Conservation (phyloP, 2,113 vertebrate genomes). For the Boleophthalmus pectinirostris region DNA sequence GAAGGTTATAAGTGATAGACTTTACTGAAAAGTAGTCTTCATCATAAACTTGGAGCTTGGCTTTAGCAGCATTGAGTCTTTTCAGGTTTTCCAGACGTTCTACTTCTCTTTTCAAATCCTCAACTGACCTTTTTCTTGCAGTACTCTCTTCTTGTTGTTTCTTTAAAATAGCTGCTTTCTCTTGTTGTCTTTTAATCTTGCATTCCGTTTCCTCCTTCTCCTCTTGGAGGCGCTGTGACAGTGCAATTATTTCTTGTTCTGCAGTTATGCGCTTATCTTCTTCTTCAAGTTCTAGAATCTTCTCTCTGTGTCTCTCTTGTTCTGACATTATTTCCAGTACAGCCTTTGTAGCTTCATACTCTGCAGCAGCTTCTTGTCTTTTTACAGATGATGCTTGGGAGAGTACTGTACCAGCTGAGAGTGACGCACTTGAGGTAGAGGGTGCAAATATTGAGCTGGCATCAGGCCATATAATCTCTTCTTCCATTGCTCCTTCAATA, state of each 20-base stretch:
- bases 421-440: not conserved
- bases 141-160: constrained; percentile 12
- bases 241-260: constrained; percentile 23
- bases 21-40: not conserved
- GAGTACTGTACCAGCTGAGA: not conserved
- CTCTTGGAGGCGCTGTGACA: constrained; percentile 6
- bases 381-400: constrained; percentile 9
- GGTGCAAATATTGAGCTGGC: constrained; percentile 4
- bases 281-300: constrained; percentile 3
- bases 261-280: constrained; percentile 7
- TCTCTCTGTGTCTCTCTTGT: no score
- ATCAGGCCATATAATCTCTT: constrained; percentile 9
- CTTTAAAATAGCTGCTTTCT: constrained; percentile 1
- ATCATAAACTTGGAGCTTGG: constrained; percentile 22
- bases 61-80: constrained; percentile 18
- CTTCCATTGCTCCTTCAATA: not conserved
- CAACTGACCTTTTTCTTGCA: constrained; percentile 1
- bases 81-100: constrained; percentile 22
- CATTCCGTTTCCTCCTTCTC: constrained; percentile 20
- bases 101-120: constrained; percentile 9
- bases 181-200: constrained; percentile 14
- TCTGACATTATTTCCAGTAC: constrained; percentile 15
- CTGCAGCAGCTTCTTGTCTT: constrained; percentile 17
- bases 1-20: not conserved
- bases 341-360: constrained; percentile 15